A percentile compares a stretch with the other conserved stretches of the same genome.
Conservation (phyloP, 2,888 invertebrate species). For the Drosophila anomelani region DNA sequence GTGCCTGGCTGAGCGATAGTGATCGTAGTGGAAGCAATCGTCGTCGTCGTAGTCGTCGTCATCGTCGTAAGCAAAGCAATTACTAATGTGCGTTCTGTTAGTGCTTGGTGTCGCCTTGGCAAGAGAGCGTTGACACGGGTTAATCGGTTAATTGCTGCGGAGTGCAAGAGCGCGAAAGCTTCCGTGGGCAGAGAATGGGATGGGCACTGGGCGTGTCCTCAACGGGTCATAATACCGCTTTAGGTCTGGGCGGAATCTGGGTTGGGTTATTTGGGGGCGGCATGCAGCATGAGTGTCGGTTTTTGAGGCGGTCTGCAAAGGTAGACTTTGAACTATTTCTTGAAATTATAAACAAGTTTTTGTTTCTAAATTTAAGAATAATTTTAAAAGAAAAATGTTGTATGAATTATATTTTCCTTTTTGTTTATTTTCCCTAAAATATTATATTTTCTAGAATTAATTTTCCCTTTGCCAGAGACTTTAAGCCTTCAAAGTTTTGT, state of each 20-base stretch:
- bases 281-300: conserved; percentile 18
- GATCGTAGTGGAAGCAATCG: conserved; percentile 59
- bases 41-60: conserved; percentile 70
- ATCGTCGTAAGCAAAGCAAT: conserved; percentile 84
- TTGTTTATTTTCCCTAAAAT: no score
- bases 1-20: conserved; percentile 56
- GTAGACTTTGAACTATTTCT: neutral
- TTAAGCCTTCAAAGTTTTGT: neutral
- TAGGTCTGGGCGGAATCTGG: conserved; percentile 20
- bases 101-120: conserved; percentile 77
- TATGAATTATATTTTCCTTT: neutral
- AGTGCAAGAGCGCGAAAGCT: conserved; percentile 47
- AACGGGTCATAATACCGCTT: conserved; percentile 37
- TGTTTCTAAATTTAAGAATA: neutral
- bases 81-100: conserved; percentile 82
- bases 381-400: neutral
- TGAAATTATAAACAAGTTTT: neutral
- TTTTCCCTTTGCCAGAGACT: neutral
- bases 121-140: conserved; percentile 63
- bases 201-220: conserved; percentile 11
- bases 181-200: conserved; percentile 5
- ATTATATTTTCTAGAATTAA: neutral
- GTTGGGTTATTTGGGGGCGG: no score
- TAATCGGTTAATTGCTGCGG: conserved; percentile 55
- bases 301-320: neutral